Percentiles rank a stretch among this genome's conserved stretches.
Conservation (phyloP, 2,797 vertebrate genomes). For the Parauchenoglanis ngamensis region DNA sequence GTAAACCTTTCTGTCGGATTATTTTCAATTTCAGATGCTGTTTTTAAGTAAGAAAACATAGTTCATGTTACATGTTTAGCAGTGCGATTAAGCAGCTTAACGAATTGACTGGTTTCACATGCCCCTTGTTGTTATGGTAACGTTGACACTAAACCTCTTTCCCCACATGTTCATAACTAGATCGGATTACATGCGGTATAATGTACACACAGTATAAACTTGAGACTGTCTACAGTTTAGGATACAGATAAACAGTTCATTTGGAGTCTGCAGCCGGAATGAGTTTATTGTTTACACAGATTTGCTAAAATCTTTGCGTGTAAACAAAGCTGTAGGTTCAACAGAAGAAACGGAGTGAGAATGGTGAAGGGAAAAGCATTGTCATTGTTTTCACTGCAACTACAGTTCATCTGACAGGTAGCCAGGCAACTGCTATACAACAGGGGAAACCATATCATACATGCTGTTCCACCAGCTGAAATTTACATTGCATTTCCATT, state of each 20-base stretch:
- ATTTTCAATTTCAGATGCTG: background rate
- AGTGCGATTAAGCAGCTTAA: background rate
- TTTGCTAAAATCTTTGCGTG: background rate
- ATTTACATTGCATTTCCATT: constrained; percentile 19
- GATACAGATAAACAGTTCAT: background rate
- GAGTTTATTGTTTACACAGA: background rate
- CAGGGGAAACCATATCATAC: background rate
- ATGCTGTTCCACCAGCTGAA: background rate
- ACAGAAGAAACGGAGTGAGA: background rate
- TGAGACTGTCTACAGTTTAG: background rate
- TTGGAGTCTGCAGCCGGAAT: background rate
- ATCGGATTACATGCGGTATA: background rate
- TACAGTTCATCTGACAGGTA: background rate
- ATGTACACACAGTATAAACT: background rate
- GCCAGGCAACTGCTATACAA: constrained; percentile 15
- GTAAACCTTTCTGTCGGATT: background rate
- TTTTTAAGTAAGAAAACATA: background rate
- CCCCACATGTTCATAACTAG: background rate
- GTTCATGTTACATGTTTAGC: constrained; percentile 13
- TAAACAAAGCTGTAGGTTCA: background rate
- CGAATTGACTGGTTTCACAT: background rate
- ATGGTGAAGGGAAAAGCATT: background rate
- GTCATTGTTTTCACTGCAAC: constrained; percentile 1
- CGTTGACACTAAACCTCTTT: background rate
- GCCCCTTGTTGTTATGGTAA: background rate